Percentiles rank a stretch among this genome's conserved stretches.
Evolutionary conservation across 1,140 invertebrate species (phyloP).

Genomic region (Musca vetustissima): DNA sequence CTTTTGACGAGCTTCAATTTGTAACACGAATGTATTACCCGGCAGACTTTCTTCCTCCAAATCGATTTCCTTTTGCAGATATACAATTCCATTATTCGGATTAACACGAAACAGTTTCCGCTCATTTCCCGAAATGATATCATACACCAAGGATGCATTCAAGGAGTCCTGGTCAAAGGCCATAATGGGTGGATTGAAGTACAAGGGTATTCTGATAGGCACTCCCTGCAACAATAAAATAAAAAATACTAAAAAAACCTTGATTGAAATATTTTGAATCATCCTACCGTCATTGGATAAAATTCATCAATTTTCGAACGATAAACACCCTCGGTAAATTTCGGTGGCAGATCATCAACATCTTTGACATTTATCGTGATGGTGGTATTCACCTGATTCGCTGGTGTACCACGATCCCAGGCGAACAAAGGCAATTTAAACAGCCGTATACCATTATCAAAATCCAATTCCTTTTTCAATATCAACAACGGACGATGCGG

Average conservation of each 20-base stretch:
- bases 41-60: constrained; percentile 71
- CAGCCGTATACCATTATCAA: constrained; percentile 74
- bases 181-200: constrained; percentile 69
- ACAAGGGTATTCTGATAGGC: constrained; percentile 59
- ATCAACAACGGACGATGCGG: constrained; percentile 74
- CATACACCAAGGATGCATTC: constrained; percentile 69
- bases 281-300: constrained; percentile 68
- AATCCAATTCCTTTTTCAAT: constrained; percentile 74
- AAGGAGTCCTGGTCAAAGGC: constrained; percentile 78
- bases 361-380: constrained; percentile 73
- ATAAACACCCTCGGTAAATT: constrained; percentile 79
- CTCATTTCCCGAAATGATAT: constrained; percentile 76
- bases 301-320: constrained; percentile 78
- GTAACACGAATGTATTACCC: constrained; percentile 73
- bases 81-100: constrained; percentile 72
- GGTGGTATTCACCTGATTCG: constrained; percentile 68
- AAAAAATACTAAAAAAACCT: too few species aligned
- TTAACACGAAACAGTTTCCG: constrained; percentile 71
- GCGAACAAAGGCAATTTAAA: constrained; percentile 76
- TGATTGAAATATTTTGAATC: too few species aligned
- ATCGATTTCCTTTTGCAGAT: constrained; percentile 77
- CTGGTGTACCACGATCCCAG: constrained; percentile 73
- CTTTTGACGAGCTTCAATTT: constrained; percentile 74
- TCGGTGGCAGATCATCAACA: constrained; percentile 80
- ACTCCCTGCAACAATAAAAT: too few species aligned